Conservation (phyloP, 2,888 invertebrate species). For the Flexamia atlantica region DNA sequence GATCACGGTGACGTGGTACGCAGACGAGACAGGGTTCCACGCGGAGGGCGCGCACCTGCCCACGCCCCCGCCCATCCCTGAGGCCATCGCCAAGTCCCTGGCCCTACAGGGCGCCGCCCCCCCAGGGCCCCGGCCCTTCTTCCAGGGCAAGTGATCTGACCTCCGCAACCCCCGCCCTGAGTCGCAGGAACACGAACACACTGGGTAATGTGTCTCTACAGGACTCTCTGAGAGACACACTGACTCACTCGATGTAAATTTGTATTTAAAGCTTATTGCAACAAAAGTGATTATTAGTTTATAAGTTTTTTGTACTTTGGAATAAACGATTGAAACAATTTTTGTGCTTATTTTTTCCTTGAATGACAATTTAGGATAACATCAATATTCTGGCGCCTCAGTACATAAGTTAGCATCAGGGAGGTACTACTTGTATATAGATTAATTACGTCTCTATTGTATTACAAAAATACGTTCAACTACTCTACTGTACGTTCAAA, state of each 20-base stretch:
- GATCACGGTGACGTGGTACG: slow-evolving; percentile 79
- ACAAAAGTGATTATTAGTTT: slow-evolving; percentile 40
- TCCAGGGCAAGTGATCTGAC: slow-evolving; percentile 21
- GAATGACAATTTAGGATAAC: no score
- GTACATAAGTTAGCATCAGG: no score
- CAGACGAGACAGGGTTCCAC: slow-evolving; percentile 84
- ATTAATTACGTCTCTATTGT: no score
- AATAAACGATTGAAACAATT: slow-evolving; percentile 24
- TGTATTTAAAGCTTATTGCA: background rate
- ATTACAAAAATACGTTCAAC: no score
- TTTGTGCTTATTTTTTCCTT: no score
- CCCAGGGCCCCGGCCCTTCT: slow-evolving; percentile 55
- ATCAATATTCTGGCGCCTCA: no score
- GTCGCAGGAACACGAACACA: background rate
- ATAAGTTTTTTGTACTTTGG: slow-evolving; percentile 42
- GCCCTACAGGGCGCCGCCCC: slow-evolving; percentile 63
- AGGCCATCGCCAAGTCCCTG: slow-evolving; percentile 72
- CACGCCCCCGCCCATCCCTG: slow-evolving; percentile 73
- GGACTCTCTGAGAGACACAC: no score
- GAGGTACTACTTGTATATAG: no score
- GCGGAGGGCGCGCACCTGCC: slow-evolving; percentile 77
- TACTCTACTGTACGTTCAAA: no score
- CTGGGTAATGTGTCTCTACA: background rate
- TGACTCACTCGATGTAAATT: slow-evolving; percentile 10
- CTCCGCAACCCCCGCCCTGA: background rate